Conservation (phyloP, 2,888 invertebrate genomes). For the Drosophila emarginata region DNA sequence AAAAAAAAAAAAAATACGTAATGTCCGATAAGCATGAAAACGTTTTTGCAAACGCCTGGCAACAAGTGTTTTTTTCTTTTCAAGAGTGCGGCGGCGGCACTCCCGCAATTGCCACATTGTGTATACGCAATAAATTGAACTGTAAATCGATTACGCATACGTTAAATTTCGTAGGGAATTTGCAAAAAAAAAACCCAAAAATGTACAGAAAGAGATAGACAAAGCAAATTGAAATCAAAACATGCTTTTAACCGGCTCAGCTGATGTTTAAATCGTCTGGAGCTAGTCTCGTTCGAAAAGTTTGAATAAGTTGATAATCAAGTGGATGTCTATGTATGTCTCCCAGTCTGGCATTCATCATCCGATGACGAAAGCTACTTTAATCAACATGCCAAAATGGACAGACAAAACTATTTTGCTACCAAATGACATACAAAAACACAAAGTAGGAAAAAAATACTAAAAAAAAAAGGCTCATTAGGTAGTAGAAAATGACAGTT, state of each 20-base stretch:
- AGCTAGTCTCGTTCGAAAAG: constrained; percentile 47
- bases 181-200: constrained; percentile 31
- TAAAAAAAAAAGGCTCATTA: background rate
- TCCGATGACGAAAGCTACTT: constrained; percentile 58
- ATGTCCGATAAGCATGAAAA: constrained; percentile 49
- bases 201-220: constrained; percentile 1
- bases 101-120: constrained; percentile 15
- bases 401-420: constrained; percentile 40
- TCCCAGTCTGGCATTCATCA: constrained; percentile 25
- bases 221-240: constrained; percentile 34
- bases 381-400: constrained; percentile 10
- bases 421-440: constrained; percentile 30
- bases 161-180: constrained; percentile 21
- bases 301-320: constrained; percentile 26
- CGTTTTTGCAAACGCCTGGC: constrained; percentile 48
- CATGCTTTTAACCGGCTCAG: constrained; percentile 47
- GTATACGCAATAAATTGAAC: constrained; percentile 52
- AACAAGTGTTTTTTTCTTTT: constrained; percentile 40
- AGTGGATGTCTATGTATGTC: constrained; percentile 19
- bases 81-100: no score
- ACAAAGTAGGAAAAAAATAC: constrained; percentile 2
- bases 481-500: background rate
- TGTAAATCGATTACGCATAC: constrained; percentile 45
- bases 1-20: background rate
- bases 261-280: constrained; percentile 63